Percentiles rank a stretch among this genome's conserved stretches.
These are phyloP conservation scores for Cydia splendana DNA, from an alignment of 1,140 invertebrate species.

Conservation along the genomic window DNA sequence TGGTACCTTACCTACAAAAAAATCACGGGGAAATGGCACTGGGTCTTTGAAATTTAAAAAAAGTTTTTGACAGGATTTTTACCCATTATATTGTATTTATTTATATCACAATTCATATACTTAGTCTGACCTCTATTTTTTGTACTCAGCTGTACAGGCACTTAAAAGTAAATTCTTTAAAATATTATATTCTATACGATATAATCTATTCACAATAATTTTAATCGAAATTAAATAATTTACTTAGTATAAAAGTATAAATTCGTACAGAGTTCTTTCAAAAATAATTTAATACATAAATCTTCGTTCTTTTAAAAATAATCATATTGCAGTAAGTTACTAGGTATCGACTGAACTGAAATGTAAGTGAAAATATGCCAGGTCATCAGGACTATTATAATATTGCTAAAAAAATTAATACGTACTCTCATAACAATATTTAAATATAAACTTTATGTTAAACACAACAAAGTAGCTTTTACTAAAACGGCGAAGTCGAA, in stretches of 20 bases:
- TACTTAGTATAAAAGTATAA: background rate
- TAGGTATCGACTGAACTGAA: background rate
- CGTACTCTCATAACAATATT: background rate
- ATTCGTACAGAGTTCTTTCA: background rate
- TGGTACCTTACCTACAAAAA: background rate
- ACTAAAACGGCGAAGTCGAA: background rate
- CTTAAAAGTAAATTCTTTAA: background rate
- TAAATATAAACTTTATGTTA: background rate
- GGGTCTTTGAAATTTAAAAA: background rate
- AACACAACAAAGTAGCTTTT: background rate
- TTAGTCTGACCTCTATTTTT: background rate
- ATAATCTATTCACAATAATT: background rate
- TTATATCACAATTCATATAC: slow-evolving; percentile 1
- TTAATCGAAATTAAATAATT: too few relatives aligned
- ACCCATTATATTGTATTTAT: background rate
- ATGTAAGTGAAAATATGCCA: background rate
- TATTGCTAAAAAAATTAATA: slow-evolving; percentile 1
- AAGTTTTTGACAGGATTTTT: slow-evolving; percentile 6
- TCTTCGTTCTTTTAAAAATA: too few relatives aligned
- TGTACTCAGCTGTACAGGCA: background rate
- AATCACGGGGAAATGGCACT: background rate
- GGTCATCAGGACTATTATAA: background rate
- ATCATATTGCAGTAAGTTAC: too few relatives aligned
- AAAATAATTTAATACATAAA: too few relatives aligned
- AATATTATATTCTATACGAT: background rate